Evolutionary conservation across 2,797 vertebrate genomes (phyloP).

Genomic region (Typhlichthys subterraneus): DNA sequence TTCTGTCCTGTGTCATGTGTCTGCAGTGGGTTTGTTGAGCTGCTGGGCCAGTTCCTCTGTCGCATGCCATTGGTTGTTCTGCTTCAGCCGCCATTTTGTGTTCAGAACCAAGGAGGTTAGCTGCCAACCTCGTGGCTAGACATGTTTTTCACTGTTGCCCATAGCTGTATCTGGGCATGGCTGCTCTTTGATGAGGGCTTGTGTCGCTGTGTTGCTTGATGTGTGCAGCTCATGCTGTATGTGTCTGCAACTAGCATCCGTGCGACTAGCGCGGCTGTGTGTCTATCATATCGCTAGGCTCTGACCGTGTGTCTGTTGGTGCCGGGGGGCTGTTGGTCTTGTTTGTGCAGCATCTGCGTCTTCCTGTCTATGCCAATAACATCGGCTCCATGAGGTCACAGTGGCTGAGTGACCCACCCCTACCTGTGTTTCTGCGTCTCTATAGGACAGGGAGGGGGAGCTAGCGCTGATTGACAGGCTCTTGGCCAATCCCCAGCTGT

Average conservation of each 20-base stretch:
- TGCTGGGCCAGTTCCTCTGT: background rate
- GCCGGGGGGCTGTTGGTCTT: background rate
- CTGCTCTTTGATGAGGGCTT: constrained; percentile 2
- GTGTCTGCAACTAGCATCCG: background rate
- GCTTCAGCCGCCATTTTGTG: constrained; percentile 22
- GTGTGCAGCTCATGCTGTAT: too few relatives aligned
- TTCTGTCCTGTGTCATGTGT: constrained; percentile 44
- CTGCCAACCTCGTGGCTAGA: too few relatives aligned
- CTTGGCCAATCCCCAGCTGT: constrained; percentile 91
- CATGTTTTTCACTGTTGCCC: constrained; percentile 32
- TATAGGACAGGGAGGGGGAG: constrained; percentile 98
- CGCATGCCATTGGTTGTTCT: constrained; percentile 26
- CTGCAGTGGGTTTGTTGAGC: constrained; percentile 19
- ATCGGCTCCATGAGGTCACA: constrained; percentile 26
- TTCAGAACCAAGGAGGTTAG: too few relatives aligned
- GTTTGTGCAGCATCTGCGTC: constrained; percentile 43
- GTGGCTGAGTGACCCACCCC: constrained; percentile 55
- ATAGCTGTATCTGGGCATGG: constrained; percentile 23
- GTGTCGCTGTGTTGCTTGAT: constrained; percentile 15
- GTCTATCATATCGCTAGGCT: constrained; percentile 19
- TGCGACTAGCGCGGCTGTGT: background rate
- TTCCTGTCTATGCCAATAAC: constrained; percentile 34
- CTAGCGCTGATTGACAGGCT: constrained; percentile 96
- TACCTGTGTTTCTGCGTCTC: constrained; percentile 80
- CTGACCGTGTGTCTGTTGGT: constrained; percentile 35